Evolutionary conservation across 1,140 invertebrate genomes (phyloP), one percentile per base, ranked within the genome.

Genomic region (Drosophila aff.): DNA sequence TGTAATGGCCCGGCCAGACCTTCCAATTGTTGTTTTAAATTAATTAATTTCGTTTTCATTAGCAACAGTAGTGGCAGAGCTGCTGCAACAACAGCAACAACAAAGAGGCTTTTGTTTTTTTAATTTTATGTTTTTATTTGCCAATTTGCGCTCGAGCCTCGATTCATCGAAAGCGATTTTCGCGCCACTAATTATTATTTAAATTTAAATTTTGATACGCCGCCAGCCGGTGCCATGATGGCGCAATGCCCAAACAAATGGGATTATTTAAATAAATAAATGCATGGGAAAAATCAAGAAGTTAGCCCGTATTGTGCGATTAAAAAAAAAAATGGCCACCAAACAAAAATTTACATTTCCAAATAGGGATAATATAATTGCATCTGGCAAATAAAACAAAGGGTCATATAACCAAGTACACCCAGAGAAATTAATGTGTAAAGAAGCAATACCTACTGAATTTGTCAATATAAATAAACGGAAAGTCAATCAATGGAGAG

Each of bases 261-360:
- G 85, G 85, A 89, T 89, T 89, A 89, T 85, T 85, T 85, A 79
- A 81, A 81, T 89, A 89, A 90, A 89, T 87, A 89, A 84, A 89
- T 89, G 68, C 67, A 77, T 80, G 79, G 64, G 61, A 80, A 71
- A 59, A 82, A 86, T 86, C 82, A 86, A 87, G 83, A 87, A 86
- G 82, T 68, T 86, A 86, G 75, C 55, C 28, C 31, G 55, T 33
- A 61, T 52, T 36, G 36, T 13, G 28, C 1, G 55, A 74, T 72
- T 47, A 47, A 53, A 43, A 72, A 72, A n/a, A 63, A 72, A 63
- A 58, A 55, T 16, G 23, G 13, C 13, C 49, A 61, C 47, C 65
- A 44, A 40, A 74, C 81, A 73, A 49, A 36, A 31, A 73, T 71
- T 57, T 71, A 68, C 63, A 71, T 68, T 68, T 71, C 40, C 64